Percentiles rank a stretch among this genome's conserved stretches.
Conservation (phyloP, 2,888 invertebrate genomes). For the Azorinus chamasolen region DNA sequence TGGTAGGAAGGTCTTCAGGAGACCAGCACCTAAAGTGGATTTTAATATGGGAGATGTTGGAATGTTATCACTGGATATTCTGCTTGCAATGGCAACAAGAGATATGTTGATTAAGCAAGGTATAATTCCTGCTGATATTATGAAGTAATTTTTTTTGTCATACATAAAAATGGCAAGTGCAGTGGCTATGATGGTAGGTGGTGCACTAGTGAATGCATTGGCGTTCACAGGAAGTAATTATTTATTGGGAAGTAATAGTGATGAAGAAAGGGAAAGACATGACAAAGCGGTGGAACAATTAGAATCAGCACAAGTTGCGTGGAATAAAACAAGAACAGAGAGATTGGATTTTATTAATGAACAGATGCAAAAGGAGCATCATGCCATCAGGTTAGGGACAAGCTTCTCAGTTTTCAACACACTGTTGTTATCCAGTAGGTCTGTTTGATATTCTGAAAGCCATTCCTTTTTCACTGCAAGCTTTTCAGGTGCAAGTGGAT, state of each 20-base stretch:
- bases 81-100: conserved; percentile 40
- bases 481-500: conserved; percentile 33
- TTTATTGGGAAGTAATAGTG: conserved; percentile 31
- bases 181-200: conserved; percentile 33
- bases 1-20: conserved; percentile 37
- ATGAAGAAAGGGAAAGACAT: conserved; percentile 46
- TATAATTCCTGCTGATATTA: conserved; percentile 47
- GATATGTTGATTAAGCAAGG: conserved; percentile 49
- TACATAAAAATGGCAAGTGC: too few species aligned
- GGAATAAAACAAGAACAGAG: conserved; percentile 47
- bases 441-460: conserved; percentile 24
- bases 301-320: conserved; percentile 37
- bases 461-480: conserved; percentile 71
- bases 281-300: conserved; percentile 57
- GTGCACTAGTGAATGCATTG: conserved; percentile 39
- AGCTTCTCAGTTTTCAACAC: conserved; percentile 35
- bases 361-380: conserved; percentile 45
- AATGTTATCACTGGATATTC: conserved; percentile 25
- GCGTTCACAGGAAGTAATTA: conserved; percentile 33
- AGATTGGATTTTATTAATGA: conserved; percentile 49
- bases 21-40: too few species aligned
- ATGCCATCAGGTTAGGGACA: conserved; percentile 62
- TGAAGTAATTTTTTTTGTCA: conserved; percentile 28
- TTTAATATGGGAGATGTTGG: too few species aligned
- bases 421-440: conserved; percentile 65